These are phyloP conservation scores for Sarcophilus harrisii DNA, from an alignment of 2,797 vertebrate species.

Conservation along the genomic window DNA sequence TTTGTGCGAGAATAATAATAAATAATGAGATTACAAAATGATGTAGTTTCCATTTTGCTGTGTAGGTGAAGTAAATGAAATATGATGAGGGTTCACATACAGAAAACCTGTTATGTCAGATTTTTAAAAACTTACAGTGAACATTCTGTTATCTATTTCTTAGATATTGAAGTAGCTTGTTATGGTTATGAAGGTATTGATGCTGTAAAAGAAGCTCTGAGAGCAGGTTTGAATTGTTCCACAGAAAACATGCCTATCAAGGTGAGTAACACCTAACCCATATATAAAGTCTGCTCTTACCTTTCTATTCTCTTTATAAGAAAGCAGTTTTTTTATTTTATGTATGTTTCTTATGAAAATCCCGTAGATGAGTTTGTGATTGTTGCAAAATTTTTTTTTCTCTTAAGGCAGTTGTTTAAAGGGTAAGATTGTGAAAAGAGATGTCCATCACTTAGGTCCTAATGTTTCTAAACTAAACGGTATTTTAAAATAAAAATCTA, in stretches of 20 bases:
- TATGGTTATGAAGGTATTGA: slow-evolving; percentile 99
- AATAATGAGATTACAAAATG: slow-evolving; percentile 38
- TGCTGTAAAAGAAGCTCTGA: slow-evolving; percentile 97
- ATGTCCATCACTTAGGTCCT: neutral
- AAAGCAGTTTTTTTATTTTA: neutral
- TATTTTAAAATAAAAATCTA: neutral
- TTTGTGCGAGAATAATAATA: slow-evolving; percentile 11
- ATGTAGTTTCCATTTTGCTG: slow-evolving; percentile 32
- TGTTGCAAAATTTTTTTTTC: neutral
- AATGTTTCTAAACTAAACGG: neutral
- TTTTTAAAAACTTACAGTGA: slow-evolving; percentile 46
- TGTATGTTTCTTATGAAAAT: neutral
- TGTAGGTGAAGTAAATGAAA: slow-evolving; percentile 24
- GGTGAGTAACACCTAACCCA: slow-evolving; percentile 83
- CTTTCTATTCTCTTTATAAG: neutral
- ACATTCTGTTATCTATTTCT: slow-evolving; percentile 61
- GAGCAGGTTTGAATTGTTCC: slow-evolving; percentile 95
- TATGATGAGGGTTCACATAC: neutral
- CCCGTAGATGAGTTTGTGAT: neutral
- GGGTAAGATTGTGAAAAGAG: neutral
- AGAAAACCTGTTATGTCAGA: neutral
- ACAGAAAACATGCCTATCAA: slow-evolving; percentile 99
- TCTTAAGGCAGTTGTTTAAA: neutral
- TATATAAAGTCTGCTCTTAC: neutral
- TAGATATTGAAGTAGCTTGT: slow-evolving; percentile 99